phyloP scores from a whole-genome alignment of 2,888 invertebrate genomes.

The Xestia xanthographa region DNA sequence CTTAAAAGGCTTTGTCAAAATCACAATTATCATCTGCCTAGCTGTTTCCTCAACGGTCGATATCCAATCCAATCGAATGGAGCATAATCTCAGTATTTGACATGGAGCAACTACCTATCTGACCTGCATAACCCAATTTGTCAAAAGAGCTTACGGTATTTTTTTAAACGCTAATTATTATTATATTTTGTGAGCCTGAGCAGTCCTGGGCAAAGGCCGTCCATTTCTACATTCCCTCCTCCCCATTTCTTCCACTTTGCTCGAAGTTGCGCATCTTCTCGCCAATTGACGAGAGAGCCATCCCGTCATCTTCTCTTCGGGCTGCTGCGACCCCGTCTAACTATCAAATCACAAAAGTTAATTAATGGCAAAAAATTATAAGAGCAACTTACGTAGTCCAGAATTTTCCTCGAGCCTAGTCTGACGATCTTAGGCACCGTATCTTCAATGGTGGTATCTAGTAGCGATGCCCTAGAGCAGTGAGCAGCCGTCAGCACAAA shows the following conservation, averaged over 20 bases:
- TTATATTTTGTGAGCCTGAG: too few species aligned
- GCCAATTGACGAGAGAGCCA: too few species aligned
- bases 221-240: too few species aligned
- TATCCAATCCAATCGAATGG: not conserved
- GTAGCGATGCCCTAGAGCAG: constrained; percentile 81
- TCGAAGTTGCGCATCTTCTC: too few species aligned
- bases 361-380: not conserved
- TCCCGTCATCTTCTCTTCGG: too few species aligned
- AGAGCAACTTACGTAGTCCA: constrained; percentile 52
- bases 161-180: too few species aligned
- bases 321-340: too few species aligned
- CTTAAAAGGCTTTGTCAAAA: too few species aligned
- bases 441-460: constrained; percentile 70
- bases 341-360: too few species aligned
- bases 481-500: constrained; percentile 93
- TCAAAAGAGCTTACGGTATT: not conserved
- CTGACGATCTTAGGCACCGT: constrained; percentile 76
- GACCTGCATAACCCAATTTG: not conserved
- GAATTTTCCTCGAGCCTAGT: constrained; percentile 73
- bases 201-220: too few species aligned
- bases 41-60: not conserved
- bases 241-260: too few species aligned
- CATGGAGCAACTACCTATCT: not conserved
- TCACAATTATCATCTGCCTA: not conserved
- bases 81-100: not conserved